Base-by-base conservation (phyloP, 1,140 invertebrate genomes). In the Sipha flava region DNA sequence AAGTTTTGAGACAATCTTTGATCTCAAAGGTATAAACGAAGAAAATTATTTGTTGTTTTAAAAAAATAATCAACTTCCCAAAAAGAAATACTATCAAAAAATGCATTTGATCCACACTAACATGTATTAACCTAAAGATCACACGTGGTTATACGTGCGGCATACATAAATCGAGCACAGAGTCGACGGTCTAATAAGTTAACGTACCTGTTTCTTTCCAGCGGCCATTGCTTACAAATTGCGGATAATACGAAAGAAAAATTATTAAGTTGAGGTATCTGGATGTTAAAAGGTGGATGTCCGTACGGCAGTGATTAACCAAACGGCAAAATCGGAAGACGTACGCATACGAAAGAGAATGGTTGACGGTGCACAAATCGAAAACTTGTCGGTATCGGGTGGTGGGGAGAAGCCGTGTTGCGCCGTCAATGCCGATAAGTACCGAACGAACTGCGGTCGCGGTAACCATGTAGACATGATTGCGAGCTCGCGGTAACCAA, bases 181-280 rank as follows among this genome's bases (percentile, higher is more conserved):
- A 4, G 5, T 29, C 4, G n/a, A n/a, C 0, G 9, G 5, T 16
- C 6, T 12, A 14, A 66, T 12, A 16, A 21, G 23, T 34, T 21
- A 9, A 40, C 31, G 6, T 77, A 77, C 52, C 52, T 77, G 73
- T 59, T 77, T 77, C 52, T 77, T 77, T 59, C 73, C 73, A 26
- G 73, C 73, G 12, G 73, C 73, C 73, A 77, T 77, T 26, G 40
- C 43, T 1, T 21, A 49, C n/a, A 26, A 10, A 29, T 16, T 1
- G 9, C 10, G 29, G 23, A 18, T 18, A 34, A 23, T 18, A 6
- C 1, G 14, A 18, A 18, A 3, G 54, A 57, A 29, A 26, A 26
- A 68, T 26, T 18, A 68, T 7, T 26, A 43, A 62, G 10, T 37
- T 64, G 18, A 12, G 16, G 2, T 5, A 59, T 29, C n/a, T n/a